Evolutionary conservation across 2,888 invertebrate species (phyloP).

Genomic region (Miltochrista miniata): DNA sequence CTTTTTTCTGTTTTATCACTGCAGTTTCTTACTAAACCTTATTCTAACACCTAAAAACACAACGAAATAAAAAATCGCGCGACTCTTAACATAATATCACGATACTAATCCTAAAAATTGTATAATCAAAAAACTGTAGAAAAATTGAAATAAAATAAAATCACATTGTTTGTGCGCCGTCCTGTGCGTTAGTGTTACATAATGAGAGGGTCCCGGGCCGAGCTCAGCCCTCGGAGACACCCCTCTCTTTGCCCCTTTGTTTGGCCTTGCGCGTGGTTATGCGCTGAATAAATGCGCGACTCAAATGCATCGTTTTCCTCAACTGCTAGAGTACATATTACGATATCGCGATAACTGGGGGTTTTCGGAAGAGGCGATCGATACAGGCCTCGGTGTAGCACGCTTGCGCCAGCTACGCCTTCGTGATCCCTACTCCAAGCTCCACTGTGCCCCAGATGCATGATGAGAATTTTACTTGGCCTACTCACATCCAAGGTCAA

Average conservation of each 20-base stretch:
- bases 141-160: slow-evolving; percentile 76
- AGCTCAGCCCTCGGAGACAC: slow-evolving; percentile 52
- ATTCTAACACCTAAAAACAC: slow-evolving; percentile 65
- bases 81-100: slow-evolving; percentile 74
- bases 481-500: slow-evolving; percentile 56
- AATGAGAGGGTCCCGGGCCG: slow-evolving; percentile 73
- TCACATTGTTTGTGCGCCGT: slow-evolving; percentile 84
- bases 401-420: slow-evolving; percentile 42
- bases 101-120: slow-evolving; percentile 76
- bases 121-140: slow-evolving; percentile 79
- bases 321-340: slow-evolving; percentile 4
- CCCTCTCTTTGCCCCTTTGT: slow-evolving; percentile 48
- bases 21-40: slow-evolving; percentile 47
- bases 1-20: slow-evolving; percentile 49
- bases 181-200: slow-evolving; percentile 82
- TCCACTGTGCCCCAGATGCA: slow-evolving; percentile 58
- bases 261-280: slow-evolving; percentile 42
- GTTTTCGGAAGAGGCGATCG: slow-evolving; percentile 31
- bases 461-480: slow-evolving; percentile 38
- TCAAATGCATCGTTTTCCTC: slow-evolving; percentile 28
- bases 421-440: slow-evolving; percentile 35
- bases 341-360: slow-evolving; percentile 25
- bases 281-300: slow-evolving; percentile 40
- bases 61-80: slow-evolving; percentile 59
- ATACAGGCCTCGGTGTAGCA: slow-evolving; percentile 29